phyloP scores from a whole-genome alignment of 1,140 invertebrate genomes.

The Drosophila arizonae region DNA sequence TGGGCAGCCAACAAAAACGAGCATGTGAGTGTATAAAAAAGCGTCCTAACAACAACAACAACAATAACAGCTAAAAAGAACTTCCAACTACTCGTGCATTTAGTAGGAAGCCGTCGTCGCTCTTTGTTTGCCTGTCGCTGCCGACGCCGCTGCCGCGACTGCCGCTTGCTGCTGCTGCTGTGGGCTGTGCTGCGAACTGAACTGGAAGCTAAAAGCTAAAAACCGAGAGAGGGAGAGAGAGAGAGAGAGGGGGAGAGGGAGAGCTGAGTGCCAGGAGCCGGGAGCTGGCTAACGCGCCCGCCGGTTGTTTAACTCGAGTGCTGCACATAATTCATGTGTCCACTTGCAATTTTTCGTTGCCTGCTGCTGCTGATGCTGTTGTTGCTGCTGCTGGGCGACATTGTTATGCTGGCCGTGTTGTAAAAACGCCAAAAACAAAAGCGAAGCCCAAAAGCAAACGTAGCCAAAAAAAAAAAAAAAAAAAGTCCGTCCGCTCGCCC shows the following conservation, averaged over 20 bases:
- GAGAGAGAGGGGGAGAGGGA: background rate
- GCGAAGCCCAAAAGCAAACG: slow-evolving; percentile 54
- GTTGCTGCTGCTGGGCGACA: slow-evolving; percentile 47
- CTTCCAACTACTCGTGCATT: slow-evolving; percentile 72
- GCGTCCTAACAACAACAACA: slow-evolving; percentile 20
- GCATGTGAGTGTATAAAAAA: slow-evolving; percentile 68
- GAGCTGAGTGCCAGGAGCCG: slow-evolving; percentile 8
- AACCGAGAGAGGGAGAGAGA: background rate
- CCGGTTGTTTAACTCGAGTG: slow-evolving; percentile 79
- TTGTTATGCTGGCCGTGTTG: slow-evolving; percentile 79
- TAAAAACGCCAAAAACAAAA: slow-evolving; percentile 78
- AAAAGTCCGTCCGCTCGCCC: background rate
- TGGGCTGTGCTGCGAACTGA: slow-evolving; percentile 18
- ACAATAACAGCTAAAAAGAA: slow-evolving; percentile 40
- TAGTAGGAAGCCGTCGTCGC: slow-evolving; percentile 60
- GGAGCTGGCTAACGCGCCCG: slow-evolving; percentile 53
- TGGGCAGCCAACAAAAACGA: slow-evolving; percentile 76
- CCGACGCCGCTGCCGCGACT: background rate
- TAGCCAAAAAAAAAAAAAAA: background rate
- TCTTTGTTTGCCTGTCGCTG: slow-evolving; percentile 61
- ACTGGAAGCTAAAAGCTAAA: slow-evolving; percentile 28
- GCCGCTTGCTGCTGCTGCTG: background rate
- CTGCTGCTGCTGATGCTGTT: slow-evolving; percentile 8
- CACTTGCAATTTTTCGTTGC: slow-evolving; percentile 78
- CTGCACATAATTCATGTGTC: slow-evolving; percentile 81